Evolutionary conservation across 2,113 vertebrate species (phyloP).

Genomic region (Alces alces): DNA sequence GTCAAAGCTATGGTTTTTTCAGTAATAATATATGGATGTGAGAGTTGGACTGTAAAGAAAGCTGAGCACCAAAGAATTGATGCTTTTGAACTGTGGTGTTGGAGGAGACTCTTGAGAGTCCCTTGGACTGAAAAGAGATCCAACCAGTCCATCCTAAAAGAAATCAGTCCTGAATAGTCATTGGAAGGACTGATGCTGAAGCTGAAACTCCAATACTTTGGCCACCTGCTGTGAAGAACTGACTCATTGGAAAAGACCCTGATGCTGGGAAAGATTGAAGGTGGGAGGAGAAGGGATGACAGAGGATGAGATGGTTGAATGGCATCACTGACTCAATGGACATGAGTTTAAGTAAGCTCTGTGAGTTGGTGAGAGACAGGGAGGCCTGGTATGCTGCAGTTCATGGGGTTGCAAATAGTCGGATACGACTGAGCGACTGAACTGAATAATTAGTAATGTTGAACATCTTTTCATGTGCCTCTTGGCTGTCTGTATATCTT

Average conservation of each 20-base stretch:
- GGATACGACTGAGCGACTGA: background rate
- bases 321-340: background rate
- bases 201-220: background rate
- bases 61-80: background rate
- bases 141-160: background rate
- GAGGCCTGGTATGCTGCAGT: background rate
- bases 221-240: background rate
- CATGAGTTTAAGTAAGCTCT: background rate
- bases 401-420: background rate
- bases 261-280: background rate
- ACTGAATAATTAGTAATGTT: background rate
- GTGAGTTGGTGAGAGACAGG: background rate
- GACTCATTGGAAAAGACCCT: background rate
- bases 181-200: background rate
- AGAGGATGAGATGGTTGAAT: background rate
- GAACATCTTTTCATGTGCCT: background rate
- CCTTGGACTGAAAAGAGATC: background rate
- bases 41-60: background rate
- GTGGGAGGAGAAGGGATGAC: background rate
- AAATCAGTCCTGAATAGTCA: background rate
- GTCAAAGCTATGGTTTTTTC: background rate
- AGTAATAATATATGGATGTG: background rate
- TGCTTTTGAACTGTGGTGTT: background rate
- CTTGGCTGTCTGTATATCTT: background rate
- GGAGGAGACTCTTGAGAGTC: background rate